Conservation (phyloP, 2,113 vertebrate species). For the Orcinus orca region DNA sequence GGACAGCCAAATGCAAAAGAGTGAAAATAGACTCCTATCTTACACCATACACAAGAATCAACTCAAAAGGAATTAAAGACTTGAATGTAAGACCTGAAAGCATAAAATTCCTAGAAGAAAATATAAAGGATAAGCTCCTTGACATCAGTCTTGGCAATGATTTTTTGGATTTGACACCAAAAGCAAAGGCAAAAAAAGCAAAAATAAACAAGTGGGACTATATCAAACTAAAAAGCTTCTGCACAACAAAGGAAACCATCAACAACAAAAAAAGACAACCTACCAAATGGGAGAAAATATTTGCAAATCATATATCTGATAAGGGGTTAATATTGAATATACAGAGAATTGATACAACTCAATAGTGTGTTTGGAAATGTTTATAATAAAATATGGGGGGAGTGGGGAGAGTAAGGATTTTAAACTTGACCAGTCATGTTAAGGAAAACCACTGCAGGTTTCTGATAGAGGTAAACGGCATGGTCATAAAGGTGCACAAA, state of each 20-base stretch:
- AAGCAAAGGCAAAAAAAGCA: background rate
- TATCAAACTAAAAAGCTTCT: background rate
- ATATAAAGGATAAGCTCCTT: background rate
- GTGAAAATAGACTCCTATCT: background rate
- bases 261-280: background rate
- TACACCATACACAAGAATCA: background rate
- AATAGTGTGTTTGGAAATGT: background rate
- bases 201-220: background rate
- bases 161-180: background rate
- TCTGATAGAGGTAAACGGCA: background rate
- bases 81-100: background rate
- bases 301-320: background rate
- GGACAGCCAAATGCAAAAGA: background rate
- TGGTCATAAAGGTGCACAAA: background rate
- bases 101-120: background rate
- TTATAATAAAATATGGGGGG: background rate
- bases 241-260: background rate
- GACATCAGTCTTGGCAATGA: background rate
- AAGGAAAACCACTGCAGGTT: background rate
- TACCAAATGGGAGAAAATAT: background rate
- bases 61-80: slow-evolving; percentile 3
- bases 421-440: background rate
- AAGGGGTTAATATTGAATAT: background rate
- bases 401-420: background rate
- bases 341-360: background rate